phyloP scores from a whole-genome alignment of 2,113 vertebrate species.

The Rhinopomastus cyanomelas region DNA sequence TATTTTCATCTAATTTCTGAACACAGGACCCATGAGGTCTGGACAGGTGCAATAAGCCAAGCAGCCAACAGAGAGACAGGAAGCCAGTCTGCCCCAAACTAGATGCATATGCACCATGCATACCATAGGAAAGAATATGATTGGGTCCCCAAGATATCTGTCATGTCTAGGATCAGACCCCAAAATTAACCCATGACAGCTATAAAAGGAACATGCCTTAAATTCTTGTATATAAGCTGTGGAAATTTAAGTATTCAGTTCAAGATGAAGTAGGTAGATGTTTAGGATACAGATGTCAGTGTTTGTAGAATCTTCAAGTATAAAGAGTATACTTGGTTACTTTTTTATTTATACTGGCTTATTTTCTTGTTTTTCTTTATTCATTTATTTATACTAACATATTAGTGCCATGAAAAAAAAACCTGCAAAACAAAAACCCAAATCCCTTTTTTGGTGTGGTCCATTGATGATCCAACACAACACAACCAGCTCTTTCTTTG shows the following conservation, averaged over 20 bases:
- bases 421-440: background rate
- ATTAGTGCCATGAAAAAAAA: background rate
- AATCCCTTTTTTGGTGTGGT: background rate
- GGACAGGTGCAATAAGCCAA: too few relatives aligned
- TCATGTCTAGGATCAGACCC: too few relatives aligned
- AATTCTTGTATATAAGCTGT: background rate
- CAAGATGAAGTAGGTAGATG: background rate
- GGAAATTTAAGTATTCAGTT: background rate
- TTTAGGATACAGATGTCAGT: background rate
- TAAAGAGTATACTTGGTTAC: background rate
- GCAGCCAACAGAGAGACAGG: too few relatives aligned
- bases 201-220: background rate
- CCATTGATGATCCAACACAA: rapidly evolving
- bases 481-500: background rate
- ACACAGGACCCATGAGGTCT: too few relatives aligned
- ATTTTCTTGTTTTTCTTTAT: background rate
- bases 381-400: background rate
- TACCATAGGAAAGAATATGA: too few relatives aligned
- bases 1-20: too few relatives aligned
- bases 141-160: too few relatives aligned
- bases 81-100: too few relatives aligned
- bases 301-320: background rate
- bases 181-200: too few relatives aligned
- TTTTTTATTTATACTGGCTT: background rate
- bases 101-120: too few relatives aligned